These are phyloP conservation scores for Malurus elegans DNA, from an alignment of 2,113 vertebrate species.

Conservation along the genomic window DNA sequence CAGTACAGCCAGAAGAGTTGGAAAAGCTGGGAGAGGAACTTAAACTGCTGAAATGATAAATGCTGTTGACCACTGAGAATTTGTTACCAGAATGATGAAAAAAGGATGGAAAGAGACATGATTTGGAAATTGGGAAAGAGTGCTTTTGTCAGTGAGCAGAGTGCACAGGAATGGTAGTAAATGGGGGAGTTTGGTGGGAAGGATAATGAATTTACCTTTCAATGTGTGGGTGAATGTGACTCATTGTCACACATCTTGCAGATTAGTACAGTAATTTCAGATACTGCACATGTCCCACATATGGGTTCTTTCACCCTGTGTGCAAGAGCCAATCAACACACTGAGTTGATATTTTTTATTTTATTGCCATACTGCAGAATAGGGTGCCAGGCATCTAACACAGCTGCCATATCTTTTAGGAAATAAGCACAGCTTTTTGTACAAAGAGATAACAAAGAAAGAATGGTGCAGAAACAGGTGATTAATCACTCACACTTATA, in stretches of 20 bases:
- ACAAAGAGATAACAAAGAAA: background rate
- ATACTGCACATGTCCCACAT: background rate
- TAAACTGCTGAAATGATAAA: background rate
- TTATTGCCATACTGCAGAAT: background rate
- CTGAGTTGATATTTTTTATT: background rate
- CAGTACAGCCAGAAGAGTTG: background rate
- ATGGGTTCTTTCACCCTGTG: background rate
- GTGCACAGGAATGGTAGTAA: background rate
- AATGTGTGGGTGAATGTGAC: background rate
- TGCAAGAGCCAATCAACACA: background rate
- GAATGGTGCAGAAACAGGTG: background rate
- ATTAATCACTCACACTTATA: background rate
- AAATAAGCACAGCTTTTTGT: background rate
- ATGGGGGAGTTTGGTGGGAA: background rate
- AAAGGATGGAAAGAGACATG: background rate
- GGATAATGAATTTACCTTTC: background rate
- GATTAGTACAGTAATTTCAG: background rate
- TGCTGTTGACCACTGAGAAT: background rate
- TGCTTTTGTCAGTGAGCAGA: background rate
- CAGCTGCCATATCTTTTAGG: background rate
- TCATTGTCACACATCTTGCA: background rate
- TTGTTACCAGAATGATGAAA: background rate
- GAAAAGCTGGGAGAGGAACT: background rate
- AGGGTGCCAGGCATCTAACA: background rate
- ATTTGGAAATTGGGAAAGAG: background rate